Percentiles rank a stretch among this genome's conserved stretches.
Conservation (phyloP, 1,140 invertebrate genomes). For the Drosophila pseudoananassae region DNA sequence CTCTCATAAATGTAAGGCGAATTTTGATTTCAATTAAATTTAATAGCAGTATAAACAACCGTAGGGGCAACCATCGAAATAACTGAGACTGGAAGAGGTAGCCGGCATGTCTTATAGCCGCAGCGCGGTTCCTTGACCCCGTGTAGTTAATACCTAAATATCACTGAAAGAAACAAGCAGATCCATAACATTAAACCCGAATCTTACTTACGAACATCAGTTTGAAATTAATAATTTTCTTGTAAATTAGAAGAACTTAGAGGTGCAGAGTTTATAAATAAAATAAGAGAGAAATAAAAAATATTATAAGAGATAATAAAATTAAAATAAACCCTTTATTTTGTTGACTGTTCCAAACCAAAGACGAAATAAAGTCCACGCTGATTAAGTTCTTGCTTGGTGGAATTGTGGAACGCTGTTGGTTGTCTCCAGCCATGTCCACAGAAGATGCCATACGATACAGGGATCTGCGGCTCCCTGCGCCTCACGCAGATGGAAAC, state of each 20-base stretch:
- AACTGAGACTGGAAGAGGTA: slow-evolving; percentile 32
- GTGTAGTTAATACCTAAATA: neutral
- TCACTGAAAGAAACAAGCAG: slow-evolving; percentile 3
- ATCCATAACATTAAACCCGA: no score
- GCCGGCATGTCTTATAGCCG: slow-evolving; percentile 30
- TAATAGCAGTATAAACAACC: slow-evolving; percentile 76
- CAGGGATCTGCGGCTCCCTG: slow-evolving; percentile 16
- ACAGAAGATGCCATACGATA: slow-evolving; percentile 7
- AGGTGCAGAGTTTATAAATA: no score
- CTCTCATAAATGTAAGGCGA: slow-evolving; percentile 56
- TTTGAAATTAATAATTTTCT: no score
- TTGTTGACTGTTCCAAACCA: neutral
- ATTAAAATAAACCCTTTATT: neutral
- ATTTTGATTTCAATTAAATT: slow-evolving; percentile 81
- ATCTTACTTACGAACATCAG: no score
- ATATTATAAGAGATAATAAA: no score
- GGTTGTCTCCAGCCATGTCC: slow-evolving; percentile 44
- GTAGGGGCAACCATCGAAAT: slow-evolving; percentile 36
- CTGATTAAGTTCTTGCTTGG: slow-evolving; percentile 76
- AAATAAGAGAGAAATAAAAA: no score
- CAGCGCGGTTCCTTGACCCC: slow-evolving; percentile 71
- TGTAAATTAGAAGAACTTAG: no score
- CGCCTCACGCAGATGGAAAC: slow-evolving; percentile 70
- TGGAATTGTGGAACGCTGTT: slow-evolving; percentile 46
- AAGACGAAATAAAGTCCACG: slow-evolving; percentile 19